phyloP scores from a whole-genome alignment of 2,888 invertebrate genomes.

The Drosophila meridionalis region DNA sequence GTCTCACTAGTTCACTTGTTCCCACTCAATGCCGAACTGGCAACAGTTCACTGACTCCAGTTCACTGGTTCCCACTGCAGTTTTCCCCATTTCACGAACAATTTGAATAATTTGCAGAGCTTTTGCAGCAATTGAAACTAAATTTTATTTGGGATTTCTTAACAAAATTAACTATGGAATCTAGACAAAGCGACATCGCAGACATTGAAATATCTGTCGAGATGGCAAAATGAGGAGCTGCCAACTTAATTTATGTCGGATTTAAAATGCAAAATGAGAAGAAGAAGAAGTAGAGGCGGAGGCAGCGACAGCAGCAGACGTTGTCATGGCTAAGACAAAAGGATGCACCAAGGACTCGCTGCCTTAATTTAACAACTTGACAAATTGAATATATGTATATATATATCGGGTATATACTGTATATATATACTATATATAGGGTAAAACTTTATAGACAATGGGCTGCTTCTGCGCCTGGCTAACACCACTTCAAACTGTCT shows the following conservation, averaged over 20 bases:
- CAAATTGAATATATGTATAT: conserved; percentile 71
- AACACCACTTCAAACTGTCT: background rate
- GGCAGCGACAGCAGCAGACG: background rate
- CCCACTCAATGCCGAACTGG: too few relatives aligned
- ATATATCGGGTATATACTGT: background rate
- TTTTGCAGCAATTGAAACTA: background rate
- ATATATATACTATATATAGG: conserved; percentile 16
- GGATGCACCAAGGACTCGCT: conserved; percentile 8
- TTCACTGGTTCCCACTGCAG: background rate
- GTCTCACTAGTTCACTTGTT: too few relatives aligned
- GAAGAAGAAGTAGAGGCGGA: background rate
- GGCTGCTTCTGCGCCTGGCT: background rate
- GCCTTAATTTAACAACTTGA: conserved; percentile 68
- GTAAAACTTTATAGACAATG: conserved; percentile 11
- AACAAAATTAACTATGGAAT: conserved; percentile 50
- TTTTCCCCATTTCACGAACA: background rate
- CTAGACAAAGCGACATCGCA: conserved; percentile 57
- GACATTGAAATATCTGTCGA: conserved; percentile 55
- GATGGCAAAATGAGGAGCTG: conserved; percentile 47
- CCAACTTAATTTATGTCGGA: conserved; percentile 76
- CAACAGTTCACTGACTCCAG: background rate
- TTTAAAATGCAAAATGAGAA: conserved; percentile 43
- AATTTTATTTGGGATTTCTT: conserved; percentile 16
- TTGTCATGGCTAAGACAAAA: conserved; percentile 24
- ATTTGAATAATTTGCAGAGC: background rate